A percentile compares a stretch with the other conserved stretches of the same genome.
These are phyloP conservation scores for Sebastes iracundus DNA, from an alignment of 2,797 vertebrate genomes.

Conservation along the genomic window DNA sequence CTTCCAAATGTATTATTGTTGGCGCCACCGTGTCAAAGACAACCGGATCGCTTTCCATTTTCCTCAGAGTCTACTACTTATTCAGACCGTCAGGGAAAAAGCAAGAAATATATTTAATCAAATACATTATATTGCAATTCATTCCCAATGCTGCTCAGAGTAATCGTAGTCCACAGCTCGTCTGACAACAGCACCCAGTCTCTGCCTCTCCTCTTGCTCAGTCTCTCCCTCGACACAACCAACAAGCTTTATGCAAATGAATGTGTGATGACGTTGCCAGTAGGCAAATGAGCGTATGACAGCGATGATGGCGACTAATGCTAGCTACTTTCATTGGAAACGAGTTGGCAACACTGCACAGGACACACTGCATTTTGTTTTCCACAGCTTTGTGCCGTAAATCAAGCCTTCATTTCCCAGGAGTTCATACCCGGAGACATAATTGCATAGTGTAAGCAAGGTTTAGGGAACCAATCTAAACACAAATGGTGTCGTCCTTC, in stretches of 20 bases:
- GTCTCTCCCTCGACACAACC: not conserved
- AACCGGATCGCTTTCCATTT: not conserved
- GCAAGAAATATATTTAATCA: not conserved
- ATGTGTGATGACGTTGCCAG: not conserved
- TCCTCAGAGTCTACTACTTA: not conserved
- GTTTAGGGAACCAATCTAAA: not conserved
- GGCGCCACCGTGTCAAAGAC: not conserved
- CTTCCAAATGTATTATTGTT: not conserved
- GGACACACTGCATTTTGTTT: too few relatives aligned
- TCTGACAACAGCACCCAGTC: not conserved
- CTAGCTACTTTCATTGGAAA: not conserved
- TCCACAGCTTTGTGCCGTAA: too few relatives aligned
- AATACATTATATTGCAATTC: not conserved
- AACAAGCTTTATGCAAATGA: not conserved
- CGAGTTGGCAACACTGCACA: not conserved
- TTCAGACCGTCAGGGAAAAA: not conserved
- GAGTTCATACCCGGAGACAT: not conserved
- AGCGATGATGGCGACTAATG: not conserved
- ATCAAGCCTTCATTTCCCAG: not conserved
- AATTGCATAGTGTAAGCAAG: not conserved
- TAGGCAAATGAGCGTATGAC: not conserved
- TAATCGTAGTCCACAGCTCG: not conserved
- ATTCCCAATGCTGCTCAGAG: not conserved
- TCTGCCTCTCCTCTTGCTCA: not conserved
- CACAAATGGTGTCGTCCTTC: not conserved